phyloP scores from a whole-genome alignment of 2,113 vertebrate species.

The Dasypus novemcinctus region DNA sequence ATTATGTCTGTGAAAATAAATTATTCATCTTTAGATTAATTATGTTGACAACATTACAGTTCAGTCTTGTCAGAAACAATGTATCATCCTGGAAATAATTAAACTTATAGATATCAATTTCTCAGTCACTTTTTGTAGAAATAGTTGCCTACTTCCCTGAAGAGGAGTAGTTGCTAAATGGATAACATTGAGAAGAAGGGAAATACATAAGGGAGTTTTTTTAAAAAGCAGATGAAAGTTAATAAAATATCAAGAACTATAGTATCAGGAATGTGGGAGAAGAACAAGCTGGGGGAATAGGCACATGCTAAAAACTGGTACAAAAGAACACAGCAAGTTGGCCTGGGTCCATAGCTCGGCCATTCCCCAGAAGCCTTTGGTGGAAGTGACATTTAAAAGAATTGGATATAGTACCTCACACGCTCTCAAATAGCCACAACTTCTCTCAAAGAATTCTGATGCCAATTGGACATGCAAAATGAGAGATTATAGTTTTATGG shows the following conservation, averaged over 20 bases:
- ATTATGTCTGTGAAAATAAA: constrained; percentile 38
- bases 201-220: neutral
- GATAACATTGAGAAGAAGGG: neutral
- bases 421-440: neutral
- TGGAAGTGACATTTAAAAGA: neutral
- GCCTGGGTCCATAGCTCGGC: too few relatives aligned
- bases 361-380: neutral
- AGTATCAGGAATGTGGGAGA: neutral
- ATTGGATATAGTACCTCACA: neutral
- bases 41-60: constrained; percentile 39
- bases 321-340: neutral
- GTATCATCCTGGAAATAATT: constrained; percentile 31
- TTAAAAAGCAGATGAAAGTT: neutral
- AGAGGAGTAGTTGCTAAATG: neutral
- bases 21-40: constrained; percentile 43
- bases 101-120: constrained; percentile 38
- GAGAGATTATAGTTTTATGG: neutral
- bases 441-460: neutral
- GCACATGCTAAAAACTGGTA: neutral
- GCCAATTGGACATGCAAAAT: neutral
- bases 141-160: constrained; percentile 24
- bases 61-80: constrained; percentile 10
- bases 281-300: neutral
- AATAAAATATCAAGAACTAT: neutral
- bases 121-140: constrained; percentile 36